phyloP scores from a whole-genome alignment of 2,888 invertebrate species.

The Parnassius orleans region DNA sequence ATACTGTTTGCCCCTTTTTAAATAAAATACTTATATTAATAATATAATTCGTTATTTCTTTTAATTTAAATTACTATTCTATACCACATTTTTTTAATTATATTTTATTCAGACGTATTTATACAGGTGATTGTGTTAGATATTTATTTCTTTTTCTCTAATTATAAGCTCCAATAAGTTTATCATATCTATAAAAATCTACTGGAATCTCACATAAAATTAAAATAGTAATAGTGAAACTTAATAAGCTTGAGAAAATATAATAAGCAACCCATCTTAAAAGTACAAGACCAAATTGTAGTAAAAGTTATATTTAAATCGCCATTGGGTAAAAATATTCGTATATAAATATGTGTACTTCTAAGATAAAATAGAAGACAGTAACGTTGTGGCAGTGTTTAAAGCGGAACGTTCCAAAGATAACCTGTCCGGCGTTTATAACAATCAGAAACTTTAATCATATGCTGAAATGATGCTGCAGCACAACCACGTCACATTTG shows the following conservation, averaged over 20 bases:
- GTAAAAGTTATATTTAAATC: conserved; percentile 48
- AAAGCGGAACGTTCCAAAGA: conserved; percentile 1
- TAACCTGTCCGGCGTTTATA: conserved; percentile 39
- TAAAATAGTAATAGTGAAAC: no score
- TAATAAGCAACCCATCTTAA: not conserved
- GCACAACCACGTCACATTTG: conserved; percentile 41
- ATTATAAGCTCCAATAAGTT: no score
- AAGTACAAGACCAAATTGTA: conserved; percentile 29
- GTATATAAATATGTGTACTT: conserved; percentile 42
- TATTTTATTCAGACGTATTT: no score
- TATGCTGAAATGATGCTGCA: conserved; percentile 33
- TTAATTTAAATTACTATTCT: no score
- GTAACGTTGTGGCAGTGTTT: conserved; percentile 29
- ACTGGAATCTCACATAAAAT: no score
- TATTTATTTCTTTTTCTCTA: no score
- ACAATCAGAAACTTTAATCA: conserved; percentile 35
- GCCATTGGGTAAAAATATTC: conserved; percentile 35
- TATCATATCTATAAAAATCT: no score
- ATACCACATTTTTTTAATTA: no score
- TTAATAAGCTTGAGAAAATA: not conserved
- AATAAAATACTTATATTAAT: no score
- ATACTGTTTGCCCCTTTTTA: no score
- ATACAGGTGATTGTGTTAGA: no score
- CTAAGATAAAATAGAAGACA: conserved; percentile 31
- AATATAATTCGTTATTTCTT: no score